Evolutionary conservation across 2,113 vertebrate genomes (phyloP).

Genomic region (Zapus hudsonius): DNA sequence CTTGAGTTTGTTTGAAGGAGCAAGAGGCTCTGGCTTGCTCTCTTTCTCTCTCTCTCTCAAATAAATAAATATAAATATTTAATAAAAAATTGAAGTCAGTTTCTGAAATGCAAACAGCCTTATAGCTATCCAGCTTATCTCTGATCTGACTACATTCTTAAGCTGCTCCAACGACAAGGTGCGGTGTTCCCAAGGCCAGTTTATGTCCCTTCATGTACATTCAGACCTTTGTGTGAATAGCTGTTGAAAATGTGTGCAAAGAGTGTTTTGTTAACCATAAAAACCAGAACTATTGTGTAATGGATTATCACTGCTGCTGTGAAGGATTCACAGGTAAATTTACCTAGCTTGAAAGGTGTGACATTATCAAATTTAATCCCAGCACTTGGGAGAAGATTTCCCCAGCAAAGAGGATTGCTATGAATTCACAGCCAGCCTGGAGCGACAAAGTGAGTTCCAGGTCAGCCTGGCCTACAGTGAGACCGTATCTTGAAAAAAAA

Average conservation of each 20-base stretch:
- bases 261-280: slow-evolving; percentile 65
- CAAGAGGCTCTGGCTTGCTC: no score
- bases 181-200: neutral
- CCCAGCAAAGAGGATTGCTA: no score
- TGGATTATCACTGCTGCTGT: no score
- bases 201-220: slow-evolving; percentile 18
- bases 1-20: no score
- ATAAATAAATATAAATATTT: no score
- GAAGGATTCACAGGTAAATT: slow-evolving; percentile 29
- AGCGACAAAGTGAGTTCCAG: no score
- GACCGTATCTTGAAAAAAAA: no score
- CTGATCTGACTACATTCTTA: slow-evolving; percentile 25
- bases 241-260: slow-evolving; percentile 50
- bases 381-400: no score
- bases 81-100: neutral
- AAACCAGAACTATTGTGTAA: slow-evolving; percentile 59
- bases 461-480: no score
- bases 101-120: neutral
- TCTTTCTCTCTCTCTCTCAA: no score
- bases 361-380: slow-evolving; percentile 11
- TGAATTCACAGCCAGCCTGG: no score
- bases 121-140: neutral
- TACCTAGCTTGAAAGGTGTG: neutral
- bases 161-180: neutral
- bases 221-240: neutral